phyloP scores from a whole-genome alignment of 2,797 vertebrate genomes.

The Podarcis siculus region DNA sequence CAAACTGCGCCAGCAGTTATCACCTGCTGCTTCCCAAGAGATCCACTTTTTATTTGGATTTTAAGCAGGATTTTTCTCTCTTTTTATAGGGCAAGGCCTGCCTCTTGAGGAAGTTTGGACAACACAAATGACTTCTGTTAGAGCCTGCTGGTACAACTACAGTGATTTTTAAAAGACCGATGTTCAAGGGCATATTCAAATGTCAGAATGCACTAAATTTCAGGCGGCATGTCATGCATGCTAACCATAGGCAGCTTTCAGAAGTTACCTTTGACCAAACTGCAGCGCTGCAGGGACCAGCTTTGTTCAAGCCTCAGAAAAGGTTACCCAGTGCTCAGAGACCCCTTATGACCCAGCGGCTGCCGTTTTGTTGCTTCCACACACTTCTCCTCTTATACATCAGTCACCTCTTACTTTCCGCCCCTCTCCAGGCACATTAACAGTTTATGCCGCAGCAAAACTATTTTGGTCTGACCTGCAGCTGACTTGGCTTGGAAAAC shows the following conservation, averaged over 20 bases:
- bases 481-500: not conserved
- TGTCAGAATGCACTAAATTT: not conserved
- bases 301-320: not conserved
- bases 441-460: not conserved
- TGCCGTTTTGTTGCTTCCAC: constrained; percentile 8
- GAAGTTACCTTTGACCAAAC: constrained; percentile 10
- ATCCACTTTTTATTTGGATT: not conserved
- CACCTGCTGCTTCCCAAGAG: not conserved
- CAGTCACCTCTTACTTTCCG: not conserved
- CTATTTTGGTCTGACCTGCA: not conserved
- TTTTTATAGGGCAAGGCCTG: not conserved
- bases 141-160: not conserved
- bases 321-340: not conserved
- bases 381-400: not conserved
- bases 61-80: not conserved
- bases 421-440: not conserved
- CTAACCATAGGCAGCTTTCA: constrained; percentile 17
- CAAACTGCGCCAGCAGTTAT: not conserved
- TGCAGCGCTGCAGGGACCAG: constrained; percentile 10
- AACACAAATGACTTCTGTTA: not conserved
- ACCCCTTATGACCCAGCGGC: not conserved
- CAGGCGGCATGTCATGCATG: not conserved
- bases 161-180: not conserved
- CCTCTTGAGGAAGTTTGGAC: not conserved
- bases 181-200: not conserved